Evolutionary conservation across 1,140 invertebrate species (phyloP).

Genomic region (Heliconius hewitsoni): DNA sequence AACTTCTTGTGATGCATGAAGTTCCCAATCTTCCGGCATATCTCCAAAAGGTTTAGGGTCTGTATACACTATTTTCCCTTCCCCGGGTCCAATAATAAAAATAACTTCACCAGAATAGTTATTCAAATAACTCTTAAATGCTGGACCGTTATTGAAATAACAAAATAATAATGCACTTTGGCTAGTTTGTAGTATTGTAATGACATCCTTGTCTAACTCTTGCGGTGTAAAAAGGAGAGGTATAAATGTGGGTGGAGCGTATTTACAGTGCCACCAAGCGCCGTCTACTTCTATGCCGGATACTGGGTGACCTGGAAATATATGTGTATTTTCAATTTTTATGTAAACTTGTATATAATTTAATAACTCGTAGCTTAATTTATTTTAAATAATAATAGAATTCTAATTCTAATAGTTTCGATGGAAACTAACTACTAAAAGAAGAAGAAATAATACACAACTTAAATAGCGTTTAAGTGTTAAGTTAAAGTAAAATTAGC

Average conservation of each 20-base stretch:
- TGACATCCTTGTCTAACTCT: conserved; percentile 58
- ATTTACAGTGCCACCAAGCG: conserved; percentile 78
- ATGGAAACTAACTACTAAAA: no score
- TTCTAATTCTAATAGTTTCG: no score
- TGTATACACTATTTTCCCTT: conserved; percentile 84
- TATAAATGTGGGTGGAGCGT: conserved; percentile 77
- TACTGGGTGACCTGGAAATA: conserved; percentile 58
- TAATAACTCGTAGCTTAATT: no score
- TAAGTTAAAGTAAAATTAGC: no score
- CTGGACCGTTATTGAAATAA: conserved; percentile 87
- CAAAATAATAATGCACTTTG: conserved; percentile 86
- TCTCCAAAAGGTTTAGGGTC: conserved; percentile 85
- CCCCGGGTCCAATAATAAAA: conserved; percentile 86
- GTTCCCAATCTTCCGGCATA: conserved; percentile 72
- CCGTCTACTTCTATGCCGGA: conserved; percentile 76
- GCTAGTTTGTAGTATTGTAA: conserved; percentile 47
- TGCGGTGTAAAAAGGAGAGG: conserved; percentile 63
- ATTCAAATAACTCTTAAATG: conserved; percentile 85
- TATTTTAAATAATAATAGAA: no score
- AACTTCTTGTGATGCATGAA: conserved; percentile 67
- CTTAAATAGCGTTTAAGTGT: no score
- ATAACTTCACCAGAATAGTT: conserved; percentile 83
- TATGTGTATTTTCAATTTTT: neutral
- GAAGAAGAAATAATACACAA: no score
- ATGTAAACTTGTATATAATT: no score